Evolutionary conservation across 1,140 invertebrate species (phyloP), one percentile per base, ranked within the genome.

Genomic region (Macrocentrus cingulum): DNA sequence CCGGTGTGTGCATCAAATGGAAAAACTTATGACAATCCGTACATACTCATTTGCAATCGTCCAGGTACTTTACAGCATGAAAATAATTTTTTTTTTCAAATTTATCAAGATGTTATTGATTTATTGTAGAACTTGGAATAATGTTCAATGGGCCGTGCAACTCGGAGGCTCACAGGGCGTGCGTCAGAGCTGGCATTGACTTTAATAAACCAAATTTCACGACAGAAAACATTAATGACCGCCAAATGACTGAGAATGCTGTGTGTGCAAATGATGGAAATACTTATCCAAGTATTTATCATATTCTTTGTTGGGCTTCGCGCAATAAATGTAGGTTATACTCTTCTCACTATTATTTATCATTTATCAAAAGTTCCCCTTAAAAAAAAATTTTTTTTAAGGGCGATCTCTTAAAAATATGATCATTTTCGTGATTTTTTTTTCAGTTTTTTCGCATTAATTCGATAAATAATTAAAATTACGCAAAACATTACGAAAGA

Each of bases 241-340:
- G 50, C 15, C 1, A 8, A 15, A 20, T 58, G 4, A 4, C 25
- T 29, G 25, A 29, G 9, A 53, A 64, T 16, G 22, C 36, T 41
- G 69, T 74, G 16, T 76, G 73, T 46, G 74, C 71, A 42, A 68
- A 62, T 55, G 72, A 76, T 52, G 73, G 71, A 11, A 52, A 61
- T 15, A 71, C 72, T 11, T 74, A 75, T 48, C 52, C 36, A 16
- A 72, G 68, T 22, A 59, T 61, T 22, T 59, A 70, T 59, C 72
- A 74, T 51, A 58, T 76, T 19, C 63, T 64, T 20, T 76, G 74
- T 50, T 61, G 70, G 9, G 64, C 57, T 16, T 52, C 51, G 39
- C 59, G 62, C 15, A 63, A 73, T 53, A 69, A 67, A 70, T 64
- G 73, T 76, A 55, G 66, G 65, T 62, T 9, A 20, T 11, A 32